phyloP scores from a whole-genome alignment of 2,113 vertebrate genomes.

The Tylochromis polylepis region DNA sequence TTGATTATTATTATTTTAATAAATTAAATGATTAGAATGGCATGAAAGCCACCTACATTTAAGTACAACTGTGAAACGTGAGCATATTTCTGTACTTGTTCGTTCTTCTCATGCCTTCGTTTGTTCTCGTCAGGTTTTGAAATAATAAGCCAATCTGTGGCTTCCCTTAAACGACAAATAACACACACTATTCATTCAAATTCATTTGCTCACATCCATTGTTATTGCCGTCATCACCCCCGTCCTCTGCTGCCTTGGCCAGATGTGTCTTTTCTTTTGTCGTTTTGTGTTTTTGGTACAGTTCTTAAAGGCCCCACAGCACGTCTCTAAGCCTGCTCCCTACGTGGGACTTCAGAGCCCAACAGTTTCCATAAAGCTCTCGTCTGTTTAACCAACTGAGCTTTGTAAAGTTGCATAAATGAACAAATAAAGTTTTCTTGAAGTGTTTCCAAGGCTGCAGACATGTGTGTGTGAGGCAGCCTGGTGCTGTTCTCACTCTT shows the following conservation, averaged over 20 bases:
- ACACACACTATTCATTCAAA: background rate
- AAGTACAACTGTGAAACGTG: background rate
- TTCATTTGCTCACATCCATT: background rate
- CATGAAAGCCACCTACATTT: background rate
- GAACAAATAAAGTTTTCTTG: constrained; percentile 9
- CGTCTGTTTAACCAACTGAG: background rate
- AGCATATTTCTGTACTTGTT: background rate
- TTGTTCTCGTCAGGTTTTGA: background rate
- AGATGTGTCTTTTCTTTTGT: background rate
- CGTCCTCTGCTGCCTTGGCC: background rate
- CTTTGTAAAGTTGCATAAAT: constrained; percentile 7
- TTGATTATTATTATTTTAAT: background rate
- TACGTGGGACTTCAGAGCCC: background rate
- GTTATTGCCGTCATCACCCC: background rate
- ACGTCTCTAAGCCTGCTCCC: background rate
- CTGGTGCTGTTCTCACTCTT: background rate
- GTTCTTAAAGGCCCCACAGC: rapidly evolving
- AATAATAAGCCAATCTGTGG: background rate
- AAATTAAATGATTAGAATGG: background rate
- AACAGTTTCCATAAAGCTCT: background rate
- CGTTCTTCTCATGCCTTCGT: background rate
- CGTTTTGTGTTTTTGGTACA: background rate
- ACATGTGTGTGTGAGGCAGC: constrained; percentile 36
- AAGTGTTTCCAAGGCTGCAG: constrained; percentile 56
- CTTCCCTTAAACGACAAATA: background rate